Evolutionary conservation across 2,113 vertebrate species (phyloP).

Genomic region (Lepisosteus osseus): DNA sequence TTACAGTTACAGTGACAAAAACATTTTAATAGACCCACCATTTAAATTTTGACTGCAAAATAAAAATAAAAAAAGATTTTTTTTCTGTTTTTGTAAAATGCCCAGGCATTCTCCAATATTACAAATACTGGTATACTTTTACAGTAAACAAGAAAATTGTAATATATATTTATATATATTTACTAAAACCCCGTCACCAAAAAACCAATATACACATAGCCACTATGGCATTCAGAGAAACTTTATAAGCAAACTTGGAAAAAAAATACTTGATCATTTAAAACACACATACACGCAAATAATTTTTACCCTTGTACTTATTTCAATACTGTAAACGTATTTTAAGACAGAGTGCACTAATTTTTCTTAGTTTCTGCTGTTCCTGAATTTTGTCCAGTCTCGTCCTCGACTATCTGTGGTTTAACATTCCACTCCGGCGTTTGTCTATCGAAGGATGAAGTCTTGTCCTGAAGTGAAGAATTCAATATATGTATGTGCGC

Average conservation of each 20-base stretch:
- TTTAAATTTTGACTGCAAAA: constrained; percentile 94
- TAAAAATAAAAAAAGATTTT: constrained; percentile 79
- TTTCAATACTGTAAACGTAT: constrained; percentile 99
- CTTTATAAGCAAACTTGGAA: constrained; percentile 87
- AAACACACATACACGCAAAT: constrained; percentile 95
- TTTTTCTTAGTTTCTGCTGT: constrained; percentile 73
- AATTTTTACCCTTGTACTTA: constrained; percentile 97
- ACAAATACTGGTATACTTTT: constrained; percentile 99
- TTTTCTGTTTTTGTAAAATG: constrained; percentile 92
- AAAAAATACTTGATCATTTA: constrained; percentile 81
- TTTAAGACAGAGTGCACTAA: constrained; percentile 98
- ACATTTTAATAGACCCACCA: constrained; percentile 96
- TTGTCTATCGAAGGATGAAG: constrained; percentile 49
- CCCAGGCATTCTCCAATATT: constrained; percentile 98
- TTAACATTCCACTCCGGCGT: constrained; percentile 41
- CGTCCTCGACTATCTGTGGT: constrained; percentile 52
- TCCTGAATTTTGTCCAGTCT: constrained; percentile 79
- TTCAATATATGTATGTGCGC: constrained; percentile 10
- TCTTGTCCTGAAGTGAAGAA: constrained; percentile 50
- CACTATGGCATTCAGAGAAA: constrained; percentile 83
- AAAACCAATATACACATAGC: constrained; percentile 88
- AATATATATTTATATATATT: constrained; percentile 85
- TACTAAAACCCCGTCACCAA: constrained; percentile 98
- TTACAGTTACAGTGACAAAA: constrained; percentile 98
- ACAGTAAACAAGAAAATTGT: constrained; percentile 99